Evolutionary conservation across 2,888 invertebrate species (phyloP).

Genomic region (Stenotaenia linearis): DNA sequence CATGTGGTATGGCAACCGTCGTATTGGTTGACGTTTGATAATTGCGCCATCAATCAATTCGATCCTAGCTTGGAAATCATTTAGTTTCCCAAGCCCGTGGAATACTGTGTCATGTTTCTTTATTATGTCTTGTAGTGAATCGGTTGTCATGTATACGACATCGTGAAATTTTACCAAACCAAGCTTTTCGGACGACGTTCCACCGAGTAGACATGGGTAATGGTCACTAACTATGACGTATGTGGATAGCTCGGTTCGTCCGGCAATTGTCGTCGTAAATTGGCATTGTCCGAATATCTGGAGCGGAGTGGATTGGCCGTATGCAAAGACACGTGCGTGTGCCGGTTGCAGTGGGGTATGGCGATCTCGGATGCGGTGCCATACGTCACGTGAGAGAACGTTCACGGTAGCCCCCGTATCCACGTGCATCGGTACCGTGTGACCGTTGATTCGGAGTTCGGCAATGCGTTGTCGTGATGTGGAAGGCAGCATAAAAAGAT

Average conservation of each 20-base stretch:
- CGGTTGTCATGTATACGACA: neutral
- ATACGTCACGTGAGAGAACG: neutral
- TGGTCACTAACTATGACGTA: neutral
- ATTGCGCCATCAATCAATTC: neutral
- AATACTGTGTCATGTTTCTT: neutral
- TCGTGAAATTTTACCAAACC: neutral
- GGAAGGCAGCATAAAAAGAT: no score
- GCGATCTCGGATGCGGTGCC: neutral
- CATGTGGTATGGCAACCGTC: neutral
- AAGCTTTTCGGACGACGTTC: neutral
- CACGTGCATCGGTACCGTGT: neutral
- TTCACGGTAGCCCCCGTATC: neutral
- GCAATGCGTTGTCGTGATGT: no score
- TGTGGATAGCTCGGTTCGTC: neutral
- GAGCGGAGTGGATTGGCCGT: neutral
- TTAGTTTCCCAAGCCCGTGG: neutral
- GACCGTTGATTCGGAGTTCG: neutral
- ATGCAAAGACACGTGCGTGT: neutral
- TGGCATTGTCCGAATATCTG: neutral
- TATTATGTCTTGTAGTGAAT: neutral
- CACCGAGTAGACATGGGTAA: neutral
- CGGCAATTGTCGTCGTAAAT: neutral
- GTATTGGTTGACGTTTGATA: neutral
- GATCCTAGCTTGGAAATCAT: neutral
- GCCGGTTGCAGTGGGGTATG: neutral